These are phyloP conservation scores for Bicyclus anynana DNA, from an alignment of 1,140 invertebrate genomes.

Conservation along the genomic window DNA sequence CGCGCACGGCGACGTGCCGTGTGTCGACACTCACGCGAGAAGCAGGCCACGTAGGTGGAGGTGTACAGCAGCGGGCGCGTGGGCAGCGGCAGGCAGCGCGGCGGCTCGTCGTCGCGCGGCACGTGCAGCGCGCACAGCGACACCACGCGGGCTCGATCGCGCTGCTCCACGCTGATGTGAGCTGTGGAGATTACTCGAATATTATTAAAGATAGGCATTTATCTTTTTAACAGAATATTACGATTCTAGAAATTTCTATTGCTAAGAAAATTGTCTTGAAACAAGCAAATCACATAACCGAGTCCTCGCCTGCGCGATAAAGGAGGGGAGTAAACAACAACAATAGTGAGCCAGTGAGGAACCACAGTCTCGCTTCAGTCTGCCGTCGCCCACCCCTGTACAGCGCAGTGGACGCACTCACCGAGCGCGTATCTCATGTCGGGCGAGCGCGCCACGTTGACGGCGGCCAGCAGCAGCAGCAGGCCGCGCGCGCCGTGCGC, in stretches of 20 bases:
- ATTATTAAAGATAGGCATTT: no score
- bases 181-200: conserved; percentile 39
- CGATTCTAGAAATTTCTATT: no score
- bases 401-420: conserved; percentile 18
- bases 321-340: no score
- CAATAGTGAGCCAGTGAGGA: no score
- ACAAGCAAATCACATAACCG: no score
- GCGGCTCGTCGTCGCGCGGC: conserved; percentile 33
- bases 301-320: no score
- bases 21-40: conserved; percentile 31
- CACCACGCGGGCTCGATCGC: conserved; percentile 36
- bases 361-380: no score
- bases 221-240: no score
- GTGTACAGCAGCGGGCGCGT: conserved; percentile 43
- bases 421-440: conserved; percentile 74
- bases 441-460: conserved; percentile 80
- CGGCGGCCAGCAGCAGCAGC: conserved; percentile 85
- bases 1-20: conserved; percentile 28
- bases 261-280: no score
- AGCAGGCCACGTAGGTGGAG: conserved; percentile 33
- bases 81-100: conserved; percentile 41
- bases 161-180: conserved; percentile 44
- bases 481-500: conserved; percentile 81
- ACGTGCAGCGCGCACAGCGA: conserved; percentile 37
- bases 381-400: no score